A percentile compares a stretch with the other conserved stretches of the same genome.
phyloP scores from a whole-genome alignment of 2,113 vertebrate genomes.

The Nerophis lumbriciformis region DNA sequence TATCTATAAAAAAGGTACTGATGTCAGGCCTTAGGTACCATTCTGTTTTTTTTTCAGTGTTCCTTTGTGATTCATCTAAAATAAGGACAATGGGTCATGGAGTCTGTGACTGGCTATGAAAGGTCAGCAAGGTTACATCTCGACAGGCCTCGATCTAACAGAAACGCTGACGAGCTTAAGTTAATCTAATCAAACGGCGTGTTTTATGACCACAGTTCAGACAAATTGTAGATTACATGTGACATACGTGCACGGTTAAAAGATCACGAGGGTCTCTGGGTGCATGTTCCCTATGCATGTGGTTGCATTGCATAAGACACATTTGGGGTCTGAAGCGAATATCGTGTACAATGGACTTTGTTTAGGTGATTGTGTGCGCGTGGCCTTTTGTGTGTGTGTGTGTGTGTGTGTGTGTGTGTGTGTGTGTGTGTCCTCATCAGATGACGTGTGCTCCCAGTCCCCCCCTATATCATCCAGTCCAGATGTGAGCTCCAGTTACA shows the following conservation, averaged over 20 bases:
- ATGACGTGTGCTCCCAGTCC: constrained; percentile 73
- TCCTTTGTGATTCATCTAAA: not conserved
- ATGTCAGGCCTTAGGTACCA: too few relatives aligned
- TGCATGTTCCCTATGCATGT: constrained; percentile 16
- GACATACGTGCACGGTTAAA: not conserved
- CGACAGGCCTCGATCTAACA: constrained; percentile 4
- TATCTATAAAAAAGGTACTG: too few relatives aligned
- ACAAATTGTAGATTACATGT: not conserved
- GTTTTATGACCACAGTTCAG: not conserved
- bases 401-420: constrained; percentile 12
- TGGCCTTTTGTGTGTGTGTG: constrained; percentile 1
- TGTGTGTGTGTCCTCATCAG: constrained; percentile 51
- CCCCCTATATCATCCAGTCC: constrained; percentile 68
- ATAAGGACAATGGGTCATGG: not conserved
- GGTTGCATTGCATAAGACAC: constrained; percentile 39
- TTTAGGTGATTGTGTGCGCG: constrained; percentile 37
- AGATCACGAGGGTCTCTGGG: constrained; percentile 21
- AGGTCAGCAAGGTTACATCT: constrained; percentile 3
- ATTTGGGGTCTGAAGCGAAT: constrained; percentile 34
- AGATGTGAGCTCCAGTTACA: constrained; percentile 59
- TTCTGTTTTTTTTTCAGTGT: not conserved
- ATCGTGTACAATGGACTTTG: constrained; percentile 70
- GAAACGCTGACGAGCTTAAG: constrained; percentile 4
- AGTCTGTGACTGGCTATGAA: not conserved
- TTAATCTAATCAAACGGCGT: constrained; percentile 1